Evolutionary conservation across 2,797 vertebrate species (phyloP).

Genomic region (Chloroceryle amazona): DNA sequence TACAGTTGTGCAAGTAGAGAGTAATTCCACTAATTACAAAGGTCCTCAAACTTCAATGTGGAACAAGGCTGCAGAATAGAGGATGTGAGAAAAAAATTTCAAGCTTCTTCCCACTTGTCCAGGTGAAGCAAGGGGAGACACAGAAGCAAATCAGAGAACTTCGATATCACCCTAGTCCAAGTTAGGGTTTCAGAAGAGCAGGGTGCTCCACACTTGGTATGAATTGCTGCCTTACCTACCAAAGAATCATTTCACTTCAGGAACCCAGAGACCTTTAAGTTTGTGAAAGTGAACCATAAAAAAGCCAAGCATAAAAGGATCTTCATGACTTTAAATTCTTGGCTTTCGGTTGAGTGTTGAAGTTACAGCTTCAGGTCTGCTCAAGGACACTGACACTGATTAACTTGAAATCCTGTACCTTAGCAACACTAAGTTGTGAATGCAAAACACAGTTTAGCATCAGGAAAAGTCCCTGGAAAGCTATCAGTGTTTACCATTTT

Average conservation of each 20-base stretch:
- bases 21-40: background rate
- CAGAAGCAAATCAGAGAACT: background rate
- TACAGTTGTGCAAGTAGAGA: background rate
- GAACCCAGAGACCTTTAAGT: background rate
- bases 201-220: rapidly evolving
- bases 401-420: background rate
- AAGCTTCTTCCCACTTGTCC: background rate
- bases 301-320: no score
- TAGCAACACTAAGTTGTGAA: background rate
- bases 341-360: background rate
- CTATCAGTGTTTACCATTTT: background rate
- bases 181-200: background rate
- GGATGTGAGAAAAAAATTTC: background rate
- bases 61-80: background rate
- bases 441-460: background rate
- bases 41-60: background rate
- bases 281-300: background rate
- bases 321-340: background rate
- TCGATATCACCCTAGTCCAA: background rate
- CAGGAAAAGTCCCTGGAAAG: background rate
- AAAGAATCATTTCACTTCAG: background rate
- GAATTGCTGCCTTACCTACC: background rate
- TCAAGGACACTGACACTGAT: background rate
- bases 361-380: background rate
- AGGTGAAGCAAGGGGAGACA: background rate